These are phyloP conservation scores for Chromis chromis DNA, from an alignment of 2,797 vertebrate genomes.

Conservation along the genomic window DNA sequence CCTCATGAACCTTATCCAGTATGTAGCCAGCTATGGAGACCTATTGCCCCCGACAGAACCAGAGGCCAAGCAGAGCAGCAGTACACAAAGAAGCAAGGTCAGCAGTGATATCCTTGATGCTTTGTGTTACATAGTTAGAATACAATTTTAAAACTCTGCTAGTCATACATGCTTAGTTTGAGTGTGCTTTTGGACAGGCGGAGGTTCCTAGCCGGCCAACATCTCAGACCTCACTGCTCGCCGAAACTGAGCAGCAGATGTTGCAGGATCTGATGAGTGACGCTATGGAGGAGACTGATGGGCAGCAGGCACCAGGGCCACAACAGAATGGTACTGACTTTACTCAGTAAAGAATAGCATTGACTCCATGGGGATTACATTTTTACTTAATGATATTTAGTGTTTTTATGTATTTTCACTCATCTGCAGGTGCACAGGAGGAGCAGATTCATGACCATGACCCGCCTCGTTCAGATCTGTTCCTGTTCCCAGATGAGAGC, in stretches of 20 bases:
- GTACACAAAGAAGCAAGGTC: slow-evolving; percentile 89
- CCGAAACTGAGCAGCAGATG: slow-evolving; percentile 95
- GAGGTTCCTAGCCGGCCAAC: slow-evolving; percentile 81
- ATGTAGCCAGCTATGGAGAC: slow-evolving; percentile 96
- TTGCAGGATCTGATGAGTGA: slow-evolving; percentile 98
- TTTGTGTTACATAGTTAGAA: background rate
- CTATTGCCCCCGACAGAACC: slow-evolving; percentile 86
- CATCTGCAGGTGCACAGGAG: slow-evolving; percentile 84
- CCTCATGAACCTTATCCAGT: slow-evolving; percentile 98
- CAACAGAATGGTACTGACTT: slow-evolving; percentile 88
- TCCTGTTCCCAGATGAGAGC: slow-evolving; percentile 98
- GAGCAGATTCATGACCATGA: slow-evolving; percentile 85
- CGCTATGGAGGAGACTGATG: slow-evolving; percentile 96
- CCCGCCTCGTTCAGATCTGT: slow-evolving; percentile 93
- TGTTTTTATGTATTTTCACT: slow-evolving; percentile 5
- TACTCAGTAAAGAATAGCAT: background rate
- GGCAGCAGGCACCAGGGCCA: slow-evolving; percentile 76
- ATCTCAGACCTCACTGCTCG: slow-evolving; percentile 86
- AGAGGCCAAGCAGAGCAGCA: slow-evolving; percentile 82
- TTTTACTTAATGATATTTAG: background rate
- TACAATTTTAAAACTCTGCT: background rate
- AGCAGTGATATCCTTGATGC: slow-evolving; percentile 8
- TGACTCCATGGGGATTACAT: background rate
- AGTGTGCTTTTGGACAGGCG: slow-evolving; percentile 75
- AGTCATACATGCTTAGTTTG: slow-evolving; percentile 4